phyloP scores from a whole-genome alignment of 2,888 invertebrate genomes.

The Zygaena filipendulae region DNA sequence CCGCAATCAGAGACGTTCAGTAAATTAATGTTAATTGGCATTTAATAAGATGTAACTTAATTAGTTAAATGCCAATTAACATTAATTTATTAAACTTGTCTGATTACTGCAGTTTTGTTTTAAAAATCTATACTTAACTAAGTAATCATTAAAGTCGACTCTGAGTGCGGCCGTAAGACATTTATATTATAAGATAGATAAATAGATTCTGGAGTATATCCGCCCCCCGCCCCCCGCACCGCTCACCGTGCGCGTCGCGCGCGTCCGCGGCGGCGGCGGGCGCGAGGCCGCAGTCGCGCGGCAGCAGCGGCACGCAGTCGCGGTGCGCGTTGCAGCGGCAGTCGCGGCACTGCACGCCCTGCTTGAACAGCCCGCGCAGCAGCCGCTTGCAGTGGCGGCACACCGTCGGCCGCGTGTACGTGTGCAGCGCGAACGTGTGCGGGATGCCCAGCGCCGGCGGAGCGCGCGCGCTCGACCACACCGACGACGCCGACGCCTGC shows the following conservation, averaged over 20 bases:
- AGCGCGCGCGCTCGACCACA: slow-evolving; percentile 15
- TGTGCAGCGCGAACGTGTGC: slow-evolving; percentile 96
- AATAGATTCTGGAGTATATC: slow-evolving; percentile 3
- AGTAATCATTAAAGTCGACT: no score
- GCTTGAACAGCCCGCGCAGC: slow-evolving; percentile 93
- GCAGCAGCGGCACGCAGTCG: slow-evolving; percentile 90
- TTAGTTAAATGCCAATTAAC: no score
- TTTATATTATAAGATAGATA: no score
- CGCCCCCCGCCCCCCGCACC: no score
- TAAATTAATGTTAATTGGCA: no score
- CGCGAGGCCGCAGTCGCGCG: slow-evolving; percentile 90
- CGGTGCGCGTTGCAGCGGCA: slow-evolving; percentile 97
- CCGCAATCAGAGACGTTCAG: no score
- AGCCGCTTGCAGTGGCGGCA: slow-evolving; percentile 97
- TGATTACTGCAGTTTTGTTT: no score
- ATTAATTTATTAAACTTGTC: no score
- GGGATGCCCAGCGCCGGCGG: slow-evolving; percentile 67
- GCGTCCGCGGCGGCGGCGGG: no score
- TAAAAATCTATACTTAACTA: no score
- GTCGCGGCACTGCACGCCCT: slow-evolving; percentile 97
- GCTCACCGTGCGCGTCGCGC: slow-evolving; percentile 66
- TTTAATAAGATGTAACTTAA: no score
- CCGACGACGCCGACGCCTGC: slow-evolving; percentile 63
- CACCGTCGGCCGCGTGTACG: slow-evolving; percentile 96
- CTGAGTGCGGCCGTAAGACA: no score